phyloP scores from a whole-genome alignment of 2,888 invertebrate species.

The Athetis lepigone region DNA sequence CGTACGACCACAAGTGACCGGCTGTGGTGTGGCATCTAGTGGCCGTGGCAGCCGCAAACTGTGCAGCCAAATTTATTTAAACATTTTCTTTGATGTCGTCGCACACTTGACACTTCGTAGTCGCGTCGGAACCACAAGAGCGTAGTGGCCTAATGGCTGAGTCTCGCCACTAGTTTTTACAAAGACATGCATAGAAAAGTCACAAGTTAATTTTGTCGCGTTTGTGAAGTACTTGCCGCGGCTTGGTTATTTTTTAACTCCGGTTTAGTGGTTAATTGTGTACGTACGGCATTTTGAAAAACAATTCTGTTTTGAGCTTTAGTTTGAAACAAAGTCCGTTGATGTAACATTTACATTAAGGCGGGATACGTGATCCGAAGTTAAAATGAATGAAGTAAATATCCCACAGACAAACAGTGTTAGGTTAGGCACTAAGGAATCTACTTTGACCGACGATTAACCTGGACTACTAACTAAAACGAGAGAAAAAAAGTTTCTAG shows the following conservation, averaged over 20 bases:
- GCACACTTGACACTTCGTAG: constrained; percentile 28
- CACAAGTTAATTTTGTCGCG: background rate
- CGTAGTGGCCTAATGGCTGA: constrained; percentile 11
- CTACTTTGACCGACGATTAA: no score
- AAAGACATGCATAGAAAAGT: background rate
- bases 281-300: no score
- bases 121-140: constrained; percentile 26
- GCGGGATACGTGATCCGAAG: no score
- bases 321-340: no score
- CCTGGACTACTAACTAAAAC: no score
- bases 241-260: background rate
- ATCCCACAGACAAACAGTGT: no score
- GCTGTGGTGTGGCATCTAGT: background rate
- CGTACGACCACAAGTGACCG: background rate
- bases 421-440: no score
- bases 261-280: background rate
- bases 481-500: no score
- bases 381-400: no score
- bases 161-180: background rate
- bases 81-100: constrained; percentile 38
- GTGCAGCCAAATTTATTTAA: constrained; percentile 24
- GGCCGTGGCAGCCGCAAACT: constrained; percentile 8
- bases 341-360: no score
- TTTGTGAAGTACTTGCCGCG: background rate
- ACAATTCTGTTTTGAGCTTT: no score